Conservation (phyloP, 2,888 invertebrate species). For the Cactoblastis cactorum region DNA sequence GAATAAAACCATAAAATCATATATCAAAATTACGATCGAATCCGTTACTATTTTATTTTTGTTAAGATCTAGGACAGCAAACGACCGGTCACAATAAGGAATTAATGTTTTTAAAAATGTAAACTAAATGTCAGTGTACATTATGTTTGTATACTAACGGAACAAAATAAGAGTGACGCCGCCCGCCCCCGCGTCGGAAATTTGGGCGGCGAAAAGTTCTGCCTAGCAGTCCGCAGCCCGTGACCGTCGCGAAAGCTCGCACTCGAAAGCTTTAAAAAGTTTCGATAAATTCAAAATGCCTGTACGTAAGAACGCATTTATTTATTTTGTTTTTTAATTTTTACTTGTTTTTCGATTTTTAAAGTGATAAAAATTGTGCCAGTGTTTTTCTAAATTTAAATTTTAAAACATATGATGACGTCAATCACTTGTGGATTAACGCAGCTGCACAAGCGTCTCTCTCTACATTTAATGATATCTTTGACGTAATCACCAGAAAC, state of each 20-base stretch:
- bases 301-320: conserved; percentile 50
- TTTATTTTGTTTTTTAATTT: neutral
- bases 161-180: conserved; percentile 29
- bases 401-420: conserved; percentile 4
- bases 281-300: conserved; percentile 58
- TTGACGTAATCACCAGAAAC: neutral
- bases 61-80: too few relatives aligned
- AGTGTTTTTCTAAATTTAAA: conserved; percentile 6
- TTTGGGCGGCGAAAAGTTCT: conserved; percentile 36
- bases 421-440: conserved; percentile 10
- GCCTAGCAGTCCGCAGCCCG: conserved; percentile 58
- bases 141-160: conserved; percentile 20
- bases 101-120: neutral
- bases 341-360: neutral
- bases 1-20: too few relatives aligned
- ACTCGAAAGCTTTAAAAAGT: conserved; percentile 33
- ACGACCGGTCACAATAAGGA: too few relatives aligned
- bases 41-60: too few relatives aligned
- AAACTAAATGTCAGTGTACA: neutral
- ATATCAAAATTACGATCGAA: too few relatives aligned
- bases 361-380: neutral
- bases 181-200: conserved; percentile 50
- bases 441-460: conserved; percentile 9
- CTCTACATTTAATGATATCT: neutral
- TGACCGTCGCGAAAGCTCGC: conserved; percentile 57